These are phyloP conservation scores for Porites evermanni DNA, from an alignment of 92 coral and sea anemone genomes.

Conservation along the genomic window DNA sequence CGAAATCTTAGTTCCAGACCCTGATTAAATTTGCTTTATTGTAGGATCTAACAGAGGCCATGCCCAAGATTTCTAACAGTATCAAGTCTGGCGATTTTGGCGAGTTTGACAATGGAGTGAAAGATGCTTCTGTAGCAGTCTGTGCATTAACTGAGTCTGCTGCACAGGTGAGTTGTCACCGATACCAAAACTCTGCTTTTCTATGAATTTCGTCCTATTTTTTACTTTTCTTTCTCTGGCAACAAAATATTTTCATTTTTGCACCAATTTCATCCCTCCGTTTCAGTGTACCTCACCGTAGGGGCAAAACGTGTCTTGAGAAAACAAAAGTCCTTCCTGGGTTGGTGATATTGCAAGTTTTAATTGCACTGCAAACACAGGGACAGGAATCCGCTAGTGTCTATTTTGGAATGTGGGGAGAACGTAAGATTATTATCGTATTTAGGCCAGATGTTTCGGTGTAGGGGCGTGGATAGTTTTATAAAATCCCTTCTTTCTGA, in stretches of 20 bases:
- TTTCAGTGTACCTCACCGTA: no score
- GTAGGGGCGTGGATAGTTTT: background rate
- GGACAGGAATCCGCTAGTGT: no score
- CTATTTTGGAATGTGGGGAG: no score
- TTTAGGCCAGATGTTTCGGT: no score
- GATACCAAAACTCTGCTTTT: background rate
- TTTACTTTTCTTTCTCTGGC: background rate
- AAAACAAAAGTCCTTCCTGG: no score
- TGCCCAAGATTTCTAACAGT: slow-evolving; percentile 89
- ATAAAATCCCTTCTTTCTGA: background rate
- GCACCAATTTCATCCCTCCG: no score
- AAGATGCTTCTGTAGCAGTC: slow-evolving; percentile 91
- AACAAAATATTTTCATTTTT: background rate
- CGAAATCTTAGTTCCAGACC: background rate
- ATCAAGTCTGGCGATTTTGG: slow-evolving; percentile 92
- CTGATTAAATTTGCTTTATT: background rate
- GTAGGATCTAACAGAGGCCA: slow-evolving; percentile 89
- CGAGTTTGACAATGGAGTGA: slow-evolving; percentile 87
- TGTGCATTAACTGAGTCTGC: slow-evolving; percentile 97
- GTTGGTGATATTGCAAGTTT: no score
- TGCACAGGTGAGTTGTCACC: slow-evolving; percentile 79
- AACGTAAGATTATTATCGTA: no score
- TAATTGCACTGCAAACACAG: no score
- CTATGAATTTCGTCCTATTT: no score
- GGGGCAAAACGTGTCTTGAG: no score